A percentile compares a stretch with the other conserved stretches of the same genome.
phyloP scores from a whole-genome alignment of 1,140 invertebrate genomes.

The Arctopsyche grandis region DNA sequence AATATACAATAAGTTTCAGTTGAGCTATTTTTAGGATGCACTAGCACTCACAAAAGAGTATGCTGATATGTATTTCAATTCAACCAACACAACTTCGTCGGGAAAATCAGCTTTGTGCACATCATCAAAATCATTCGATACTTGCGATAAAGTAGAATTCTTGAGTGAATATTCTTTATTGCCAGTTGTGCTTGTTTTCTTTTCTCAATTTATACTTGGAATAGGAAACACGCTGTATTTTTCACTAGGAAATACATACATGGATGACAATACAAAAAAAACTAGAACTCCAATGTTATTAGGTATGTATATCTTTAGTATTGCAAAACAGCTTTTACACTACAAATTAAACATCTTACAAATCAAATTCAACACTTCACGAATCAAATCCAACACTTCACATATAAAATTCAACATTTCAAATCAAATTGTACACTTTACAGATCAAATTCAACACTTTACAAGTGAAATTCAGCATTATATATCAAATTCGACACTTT shows the following conservation, averaged over 20 bases:
- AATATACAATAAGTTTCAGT: not conserved
- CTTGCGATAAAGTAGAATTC: slow-evolving; percentile 62
- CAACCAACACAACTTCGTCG: slow-evolving; percentile 26
- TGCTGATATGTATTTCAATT: slow-evolving; percentile 56
- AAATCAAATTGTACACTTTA: too few species aligned
- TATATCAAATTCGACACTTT: too few species aligned
- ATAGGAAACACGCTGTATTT: slow-evolving; percentile 77
- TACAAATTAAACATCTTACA: too few species aligned
- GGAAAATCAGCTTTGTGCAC: slow-evolving; percentile 47
- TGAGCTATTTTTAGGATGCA: slow-evolving; percentile 54
- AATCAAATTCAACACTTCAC: too few species aligned
- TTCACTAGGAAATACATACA: slow-evolving; percentile 74
- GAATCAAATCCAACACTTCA: not conserved
- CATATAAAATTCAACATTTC: not conserved
- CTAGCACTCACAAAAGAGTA: slow-evolving; percentile 63
- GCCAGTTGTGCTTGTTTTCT: slow-evolving; percentile 72
- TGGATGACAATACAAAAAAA: slow-evolving; percentile 78
- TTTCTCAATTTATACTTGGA: slow-evolving; percentile 76
- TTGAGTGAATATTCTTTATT: slow-evolving; percentile 63
- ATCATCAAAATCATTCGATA: slow-evolving; percentile 52
- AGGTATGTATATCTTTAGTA: slow-evolving; percentile 57
- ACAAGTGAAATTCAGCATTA: too few species aligned
- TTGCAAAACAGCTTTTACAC: too few species aligned
- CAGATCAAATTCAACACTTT: too few species aligned
- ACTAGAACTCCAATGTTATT: slow-evolving; percentile 73